phyloP scores from a whole-genome alignment of 1,140 invertebrate species.

The Drosophila obscura region DNA sequence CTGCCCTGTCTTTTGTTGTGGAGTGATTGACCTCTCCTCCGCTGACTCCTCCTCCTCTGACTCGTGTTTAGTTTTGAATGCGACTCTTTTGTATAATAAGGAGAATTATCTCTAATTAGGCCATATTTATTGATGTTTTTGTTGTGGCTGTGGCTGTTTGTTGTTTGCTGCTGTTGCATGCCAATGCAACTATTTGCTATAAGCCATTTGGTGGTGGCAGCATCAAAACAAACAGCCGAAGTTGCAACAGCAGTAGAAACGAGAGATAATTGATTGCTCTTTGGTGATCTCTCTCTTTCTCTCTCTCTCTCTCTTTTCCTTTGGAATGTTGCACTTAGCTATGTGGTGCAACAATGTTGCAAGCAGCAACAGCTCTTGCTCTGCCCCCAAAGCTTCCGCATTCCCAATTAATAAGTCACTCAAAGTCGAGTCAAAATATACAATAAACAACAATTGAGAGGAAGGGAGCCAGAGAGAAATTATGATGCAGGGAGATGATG shows the following conservation, averaged over 20 bases:
- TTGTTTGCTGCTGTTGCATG: too few species aligned
- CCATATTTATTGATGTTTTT: conserved; percentile 7
- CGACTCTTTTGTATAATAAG: background rate
- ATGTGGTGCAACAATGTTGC: conserved; percentile 46
- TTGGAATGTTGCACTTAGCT: conserved; percentile 61
- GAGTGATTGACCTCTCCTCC: conserved; percentile 13
- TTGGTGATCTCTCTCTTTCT: conserved; percentile 13
- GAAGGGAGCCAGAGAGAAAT: background rate
- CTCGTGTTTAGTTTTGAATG: conserved; percentile 42
- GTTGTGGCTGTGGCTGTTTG: too few species aligned
- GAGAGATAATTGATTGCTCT: conserved; percentile 53
- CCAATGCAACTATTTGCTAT: background rate
- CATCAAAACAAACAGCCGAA: conserved; percentile 10
- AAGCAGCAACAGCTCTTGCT: conserved; percentile 27
- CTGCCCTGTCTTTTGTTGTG: conserved; percentile 39
- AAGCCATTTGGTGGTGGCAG: background rate
- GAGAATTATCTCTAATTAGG: conserved; percentile 12
- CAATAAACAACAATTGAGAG: conserved; percentile 40
- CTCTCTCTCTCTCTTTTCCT: background rate
- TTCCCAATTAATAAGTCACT: conserved; percentile 66
- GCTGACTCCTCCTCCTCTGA: background rate
- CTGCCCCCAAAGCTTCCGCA: conserved; percentile 50
- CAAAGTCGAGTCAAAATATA: conserved; percentile 29
- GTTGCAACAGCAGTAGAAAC: too few species aligned
- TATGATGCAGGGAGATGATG: conserved; percentile 7